Evolutionary conservation across 64 coral and sea anemone species (phyloP).

Genomic region (Montipora efflorescens): DNA sequence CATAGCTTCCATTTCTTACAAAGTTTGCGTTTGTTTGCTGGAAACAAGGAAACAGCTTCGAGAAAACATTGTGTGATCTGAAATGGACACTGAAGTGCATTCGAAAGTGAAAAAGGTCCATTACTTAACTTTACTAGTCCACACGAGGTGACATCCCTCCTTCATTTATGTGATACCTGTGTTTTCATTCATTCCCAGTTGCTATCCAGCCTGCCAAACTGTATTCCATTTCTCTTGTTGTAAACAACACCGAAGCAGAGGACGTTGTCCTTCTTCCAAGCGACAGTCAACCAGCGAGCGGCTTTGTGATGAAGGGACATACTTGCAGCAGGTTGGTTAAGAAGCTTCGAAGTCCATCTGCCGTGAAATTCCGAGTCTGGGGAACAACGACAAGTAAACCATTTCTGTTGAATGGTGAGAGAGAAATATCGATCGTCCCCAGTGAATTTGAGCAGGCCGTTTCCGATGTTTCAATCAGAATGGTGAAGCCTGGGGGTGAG

Average conservation of each 20-base stretch:
- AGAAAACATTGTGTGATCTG: no score
- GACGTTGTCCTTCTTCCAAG: conserved; percentile 59
- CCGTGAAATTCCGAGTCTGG: conserved; percentile 73
- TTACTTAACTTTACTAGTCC: no score
- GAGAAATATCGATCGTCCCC: conserved; percentile 56
- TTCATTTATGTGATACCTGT: neutral
- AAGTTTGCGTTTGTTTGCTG: no score
- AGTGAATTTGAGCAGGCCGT: conserved; percentile 70
- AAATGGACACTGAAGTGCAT: no score
- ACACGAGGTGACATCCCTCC: no score
- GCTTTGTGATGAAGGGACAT: conserved; percentile 60
- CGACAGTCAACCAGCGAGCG: conserved; percentile 75
- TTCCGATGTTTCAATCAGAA: conserved; percentile 42
- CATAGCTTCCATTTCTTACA: no score
- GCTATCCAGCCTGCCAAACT: conserved; percentile 83
- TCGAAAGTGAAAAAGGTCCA: no score
- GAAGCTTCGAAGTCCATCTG: conserved; percentile 57
- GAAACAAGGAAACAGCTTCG: no score
- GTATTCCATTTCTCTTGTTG: conserved; percentile 71
- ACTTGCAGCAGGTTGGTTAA: conserved; percentile 66
- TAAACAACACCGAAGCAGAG: conserved; percentile 70
- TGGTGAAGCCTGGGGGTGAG: conserved; percentile 60
- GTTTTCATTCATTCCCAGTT: conserved; percentile 34
- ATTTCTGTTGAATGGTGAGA: conserved; percentile 74
- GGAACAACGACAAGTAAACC: conserved; percentile 54